Conservation (phyloP, 1,140 invertebrate species). For the Phenacoccus solenopsis region DNA sequence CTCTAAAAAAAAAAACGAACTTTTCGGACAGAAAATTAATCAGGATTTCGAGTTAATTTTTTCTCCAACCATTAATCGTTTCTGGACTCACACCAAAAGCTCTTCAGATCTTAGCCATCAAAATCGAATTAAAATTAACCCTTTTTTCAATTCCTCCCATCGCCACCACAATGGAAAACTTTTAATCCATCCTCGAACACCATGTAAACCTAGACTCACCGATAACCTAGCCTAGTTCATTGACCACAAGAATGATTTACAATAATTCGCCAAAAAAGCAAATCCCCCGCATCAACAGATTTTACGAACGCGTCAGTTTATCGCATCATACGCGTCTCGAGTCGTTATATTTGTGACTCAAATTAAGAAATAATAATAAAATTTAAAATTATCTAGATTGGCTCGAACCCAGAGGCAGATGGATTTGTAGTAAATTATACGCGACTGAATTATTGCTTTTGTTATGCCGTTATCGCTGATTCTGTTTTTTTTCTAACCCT, state of each 20-base stretch:
- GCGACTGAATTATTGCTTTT: background rate
- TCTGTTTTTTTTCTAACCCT: background rate
- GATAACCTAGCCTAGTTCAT: too few species aligned
- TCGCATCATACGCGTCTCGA: background rate
- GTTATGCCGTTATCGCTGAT: background rate
- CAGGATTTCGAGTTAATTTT: too few species aligned
- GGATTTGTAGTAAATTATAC: constrained; percentile 3
- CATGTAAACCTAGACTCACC: too few species aligned
- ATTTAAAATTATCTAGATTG: background rate
- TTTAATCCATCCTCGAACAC: too few species aligned
- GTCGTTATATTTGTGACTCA: background rate
- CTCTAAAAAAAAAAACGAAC: too few species aligned
- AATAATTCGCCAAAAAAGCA: background rate
- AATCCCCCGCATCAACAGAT: background rate
- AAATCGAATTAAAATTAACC: too few species aligned
- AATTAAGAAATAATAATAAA: constrained; percentile 4
- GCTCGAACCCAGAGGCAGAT: background rate
- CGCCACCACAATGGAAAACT: too few species aligned
- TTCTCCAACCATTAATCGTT: too few species aligned
- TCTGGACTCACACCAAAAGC: too few species aligned
- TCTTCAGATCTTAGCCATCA: too few species aligned
- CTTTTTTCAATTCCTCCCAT: too few species aligned
- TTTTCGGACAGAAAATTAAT: too few species aligned
- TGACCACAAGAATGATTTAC: background rate
- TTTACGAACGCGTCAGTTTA: background rate